These are phyloP conservation scores for Galleria mellonella DNA, from an alignment of 1,140 invertebrate species.

Conservation along the genomic window DNA sequence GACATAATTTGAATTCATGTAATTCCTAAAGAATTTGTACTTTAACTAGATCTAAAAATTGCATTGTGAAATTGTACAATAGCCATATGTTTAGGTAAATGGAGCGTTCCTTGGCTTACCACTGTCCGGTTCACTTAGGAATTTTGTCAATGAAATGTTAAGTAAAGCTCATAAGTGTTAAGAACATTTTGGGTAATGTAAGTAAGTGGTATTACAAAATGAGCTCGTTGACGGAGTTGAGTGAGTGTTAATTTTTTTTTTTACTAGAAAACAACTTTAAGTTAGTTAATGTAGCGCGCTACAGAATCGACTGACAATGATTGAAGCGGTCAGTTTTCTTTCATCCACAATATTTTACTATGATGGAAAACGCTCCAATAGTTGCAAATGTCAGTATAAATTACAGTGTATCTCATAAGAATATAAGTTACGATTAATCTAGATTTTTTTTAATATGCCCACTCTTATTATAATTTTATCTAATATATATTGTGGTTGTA, in stretches of 20 bases:
- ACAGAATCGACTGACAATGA: slow-evolving; percentile 62
- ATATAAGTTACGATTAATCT: slow-evolving; percentile 71
- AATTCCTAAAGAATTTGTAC: slow-evolving; percentile 71
- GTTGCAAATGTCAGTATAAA: slow-evolving; percentile 66
- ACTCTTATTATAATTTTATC: slow-evolving; percentile 76
- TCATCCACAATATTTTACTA: slow-evolving; percentile 74
- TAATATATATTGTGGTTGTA: slow-evolving; percentile 77
- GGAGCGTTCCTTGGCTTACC: slow-evolving; percentile 56
- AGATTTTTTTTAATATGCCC: slow-evolving; percentile 74
- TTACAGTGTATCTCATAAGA: slow-evolving; percentile 73
- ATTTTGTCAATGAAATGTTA: slow-evolving; percentile 60
- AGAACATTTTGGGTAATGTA: slow-evolving; percentile 67
- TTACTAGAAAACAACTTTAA: slow-evolving; percentile 60
- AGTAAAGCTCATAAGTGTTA: slow-evolving; percentile 61
- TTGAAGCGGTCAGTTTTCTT: slow-evolving; percentile 70
- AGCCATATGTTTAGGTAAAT: slow-evolving; percentile 64
- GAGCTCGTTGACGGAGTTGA: slow-evolving; percentile 63
- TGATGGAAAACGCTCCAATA: slow-evolving; percentile 67
- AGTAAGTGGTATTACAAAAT: slow-evolving; percentile 59
- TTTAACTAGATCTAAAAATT: slow-evolving; percentile 74
- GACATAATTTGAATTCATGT: slow-evolving; percentile 65
- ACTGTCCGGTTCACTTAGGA: slow-evolving; percentile 47
- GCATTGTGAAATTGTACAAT: slow-evolving; percentile 70
- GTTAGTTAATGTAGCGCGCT: slow-evolving; percentile 68
- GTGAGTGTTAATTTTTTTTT: slow-evolving; percentile 69